phyloP scores from a whole-genome alignment of 2,888 invertebrate species.

The Nematopogon swammerdamellus region DNA sequence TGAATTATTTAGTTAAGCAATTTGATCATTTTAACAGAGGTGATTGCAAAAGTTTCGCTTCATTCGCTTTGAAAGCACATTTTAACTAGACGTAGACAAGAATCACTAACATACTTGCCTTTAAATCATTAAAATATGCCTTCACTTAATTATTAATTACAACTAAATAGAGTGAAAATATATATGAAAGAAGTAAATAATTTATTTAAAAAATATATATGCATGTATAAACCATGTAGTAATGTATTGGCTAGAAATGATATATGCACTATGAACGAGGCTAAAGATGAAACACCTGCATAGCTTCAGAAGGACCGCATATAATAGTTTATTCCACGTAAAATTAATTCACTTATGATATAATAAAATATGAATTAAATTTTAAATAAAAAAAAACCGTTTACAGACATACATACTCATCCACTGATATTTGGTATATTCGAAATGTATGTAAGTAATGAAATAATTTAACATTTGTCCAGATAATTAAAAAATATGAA shows the following conservation, averaged over 20 bases:
- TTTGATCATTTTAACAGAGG: too few species aligned
- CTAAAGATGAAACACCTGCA: background rate
- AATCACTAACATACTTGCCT: constrained; percentile 3
- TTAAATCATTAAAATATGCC: background rate
- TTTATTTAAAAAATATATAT: constrained; percentile 3
- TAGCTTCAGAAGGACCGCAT: background rate
- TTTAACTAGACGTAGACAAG: too few species aligned
- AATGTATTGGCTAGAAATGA: background rate
- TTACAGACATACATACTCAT: too few species aligned
- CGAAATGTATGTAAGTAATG: too few species aligned
- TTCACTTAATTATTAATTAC: background rate
- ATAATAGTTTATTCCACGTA: background rate
- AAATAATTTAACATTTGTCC: too few species aligned
- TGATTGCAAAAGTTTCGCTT: too few species aligned
- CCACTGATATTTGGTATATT: too few species aligned
- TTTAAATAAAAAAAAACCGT: background rate
- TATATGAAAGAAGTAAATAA: constrained; percentile 6
- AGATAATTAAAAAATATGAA: too few species aligned
- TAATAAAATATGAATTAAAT: constrained; percentile 1
- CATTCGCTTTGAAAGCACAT: too few species aligned
- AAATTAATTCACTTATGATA: background rate
- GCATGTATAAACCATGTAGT: constrained; percentile 4
- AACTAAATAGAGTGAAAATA: constrained; percentile 5
- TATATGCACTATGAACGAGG: background rate
- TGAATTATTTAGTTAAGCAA: too few species aligned